Percentiles rank a stretch among this genome's conserved stretches.
These are phyloP conservation scores for Sycobia sp. DNA, from an alignment of 1,140 invertebrate genomes.

Conservation along the genomic window DNA sequence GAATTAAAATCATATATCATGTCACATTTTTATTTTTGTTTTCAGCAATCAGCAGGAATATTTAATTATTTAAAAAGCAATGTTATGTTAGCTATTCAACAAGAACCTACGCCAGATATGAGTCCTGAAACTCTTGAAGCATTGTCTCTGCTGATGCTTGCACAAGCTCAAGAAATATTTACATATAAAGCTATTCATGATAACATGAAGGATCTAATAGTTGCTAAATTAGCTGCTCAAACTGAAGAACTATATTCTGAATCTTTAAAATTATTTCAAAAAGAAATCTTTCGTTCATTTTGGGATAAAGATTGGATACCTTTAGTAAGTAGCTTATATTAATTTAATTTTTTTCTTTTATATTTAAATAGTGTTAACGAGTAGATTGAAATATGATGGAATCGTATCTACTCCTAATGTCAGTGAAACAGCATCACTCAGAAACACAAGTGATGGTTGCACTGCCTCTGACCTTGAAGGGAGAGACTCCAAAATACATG, in stretches of 20 bases:
- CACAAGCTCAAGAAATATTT: slow-evolving; percentile 97
- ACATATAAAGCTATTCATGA: slow-evolving; percentile 93
- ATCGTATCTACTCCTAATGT: too few relatives aligned
- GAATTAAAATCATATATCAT: too few relatives aligned
- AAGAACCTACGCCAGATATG: slow-evolving; percentile 95
- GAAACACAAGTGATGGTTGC: too few relatives aligned
- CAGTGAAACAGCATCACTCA: too few relatives aligned
- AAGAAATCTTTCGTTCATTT: slow-evolving; percentile 79
- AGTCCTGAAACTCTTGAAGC: slow-evolving; percentile 88
- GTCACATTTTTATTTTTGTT: too few relatives aligned
- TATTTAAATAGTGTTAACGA: background rate
- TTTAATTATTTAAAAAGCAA: slow-evolving; percentile 87
- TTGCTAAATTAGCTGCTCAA: slow-evolving; percentile 91
- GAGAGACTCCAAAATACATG: too few relatives aligned
- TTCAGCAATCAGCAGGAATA: slow-evolving; percentile 88
- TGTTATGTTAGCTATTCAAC: slow-evolving; percentile 83
- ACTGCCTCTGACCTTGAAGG: too few relatives aligned
- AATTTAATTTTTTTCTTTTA: too few relatives aligned
- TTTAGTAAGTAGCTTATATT: slow-evolving; percentile 60
- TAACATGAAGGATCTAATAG: slow-evolving; percentile 90
- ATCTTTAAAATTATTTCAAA: slow-evolving; percentile 85
- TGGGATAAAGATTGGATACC: slow-evolving; percentile 91
- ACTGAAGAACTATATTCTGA: slow-evolving; percentile 94
- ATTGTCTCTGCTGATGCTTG: slow-evolving; percentile 88
- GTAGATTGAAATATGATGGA: too few relatives aligned